These are phyloP conservation scores for Pyrocoelia pectoralis DNA, from an alignment of 2,888 invertebrate species.

Conservation along the genomic window DNA sequence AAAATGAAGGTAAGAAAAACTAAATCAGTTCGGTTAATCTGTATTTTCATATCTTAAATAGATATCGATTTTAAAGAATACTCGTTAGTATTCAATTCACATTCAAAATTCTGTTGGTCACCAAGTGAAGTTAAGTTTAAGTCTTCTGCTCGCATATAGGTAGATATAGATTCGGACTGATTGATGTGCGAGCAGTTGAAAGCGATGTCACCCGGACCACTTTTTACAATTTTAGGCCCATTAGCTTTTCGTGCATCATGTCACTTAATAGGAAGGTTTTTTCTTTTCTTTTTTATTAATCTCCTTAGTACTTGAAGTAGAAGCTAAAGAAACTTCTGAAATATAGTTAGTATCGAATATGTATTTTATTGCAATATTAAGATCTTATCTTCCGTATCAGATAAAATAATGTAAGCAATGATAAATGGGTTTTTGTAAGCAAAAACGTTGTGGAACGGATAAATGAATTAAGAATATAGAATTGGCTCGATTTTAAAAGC, in stretches of 20 bases:
- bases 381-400: background rate
- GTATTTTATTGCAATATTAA: slow-evolving; percentile 6
- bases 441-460: background rate
- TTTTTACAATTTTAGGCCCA: slow-evolving; percentile 43
- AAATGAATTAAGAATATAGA: background rate
- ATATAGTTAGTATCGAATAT: background rate
- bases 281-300: slow-evolving; percentile 37
- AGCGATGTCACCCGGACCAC: slow-evolving; percentile 43
- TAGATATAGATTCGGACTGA: slow-evolving; percentile 35
- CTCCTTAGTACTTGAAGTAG: slow-evolving; percentile 37
- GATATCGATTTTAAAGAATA: slow-evolving; percentile 28
- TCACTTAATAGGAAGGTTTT: slow-evolving; percentile 40
- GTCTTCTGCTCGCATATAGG: slow-evolving; percentile 7
- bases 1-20: slow-evolving; percentile 31
- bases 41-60: slow-evolving; percentile 35
- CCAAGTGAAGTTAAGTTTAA: slow-evolving; percentile 33
- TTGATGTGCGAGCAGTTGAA: slow-evolving; percentile 44
- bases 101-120: slow-evolving; percentile 44
- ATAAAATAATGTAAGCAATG: background rate
- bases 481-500: background rate
- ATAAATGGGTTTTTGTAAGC: background rate
- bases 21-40: slow-evolving; percentile 29
- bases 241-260: slow-evolving; percentile 41
- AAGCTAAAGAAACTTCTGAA: slow-evolving; percentile 5
- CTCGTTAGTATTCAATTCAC: slow-evolving; percentile 38